These are phyloP conservation scores for Channa striata DNA, from an alignment of 2,797 vertebrate genomes.

Conservation along the genomic window DNA sequence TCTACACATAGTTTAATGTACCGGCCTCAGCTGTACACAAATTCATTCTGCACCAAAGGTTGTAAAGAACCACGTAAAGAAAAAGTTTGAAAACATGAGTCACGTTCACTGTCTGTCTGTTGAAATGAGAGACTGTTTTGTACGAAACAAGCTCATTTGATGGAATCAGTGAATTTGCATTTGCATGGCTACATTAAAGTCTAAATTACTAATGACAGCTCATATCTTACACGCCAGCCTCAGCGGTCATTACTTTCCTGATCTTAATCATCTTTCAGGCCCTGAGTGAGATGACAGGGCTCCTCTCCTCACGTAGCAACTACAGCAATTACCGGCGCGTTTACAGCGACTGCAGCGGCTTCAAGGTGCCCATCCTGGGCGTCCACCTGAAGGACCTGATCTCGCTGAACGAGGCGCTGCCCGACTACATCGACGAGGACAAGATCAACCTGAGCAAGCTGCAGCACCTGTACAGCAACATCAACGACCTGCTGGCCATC, in stretches of 20 bases:
- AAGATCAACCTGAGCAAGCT: conserved; percentile 92
- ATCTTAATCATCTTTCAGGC: conserved; percentile 73
- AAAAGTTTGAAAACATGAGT: too few species aligned
- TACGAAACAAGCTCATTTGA: not conserved
- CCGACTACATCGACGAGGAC: conserved; percentile 87
- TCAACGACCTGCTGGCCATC: conserved; percentile 86
- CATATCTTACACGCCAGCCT: not conserved
- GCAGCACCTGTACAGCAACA: conserved; percentile 91
- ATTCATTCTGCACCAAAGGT: not conserved
- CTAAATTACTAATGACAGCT: not conserved
- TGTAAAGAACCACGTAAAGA: not conserved
- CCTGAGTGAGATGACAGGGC: conserved; percentile 91
- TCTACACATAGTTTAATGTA: not conserved
- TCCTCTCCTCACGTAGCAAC: conserved; percentile 91
- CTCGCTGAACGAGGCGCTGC: conserved; percentile 90
- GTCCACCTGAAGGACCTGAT: conserved; percentile 94
- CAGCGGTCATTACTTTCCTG: not conserved
- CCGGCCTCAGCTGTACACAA: not conserved
- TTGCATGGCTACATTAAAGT: not conserved
- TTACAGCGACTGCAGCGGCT: conserved; percentile 87
- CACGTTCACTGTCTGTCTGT: not conserved
- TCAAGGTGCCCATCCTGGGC: conserved; percentile 92
- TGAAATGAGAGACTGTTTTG: not conserved
- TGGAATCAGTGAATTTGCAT: not conserved
- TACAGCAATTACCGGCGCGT: conserved; percentile 89